These are phyloP conservation scores for Goniozus legneri DNA, from an alignment of 1,140 invertebrate genomes.

Conservation along the genomic window DNA sequence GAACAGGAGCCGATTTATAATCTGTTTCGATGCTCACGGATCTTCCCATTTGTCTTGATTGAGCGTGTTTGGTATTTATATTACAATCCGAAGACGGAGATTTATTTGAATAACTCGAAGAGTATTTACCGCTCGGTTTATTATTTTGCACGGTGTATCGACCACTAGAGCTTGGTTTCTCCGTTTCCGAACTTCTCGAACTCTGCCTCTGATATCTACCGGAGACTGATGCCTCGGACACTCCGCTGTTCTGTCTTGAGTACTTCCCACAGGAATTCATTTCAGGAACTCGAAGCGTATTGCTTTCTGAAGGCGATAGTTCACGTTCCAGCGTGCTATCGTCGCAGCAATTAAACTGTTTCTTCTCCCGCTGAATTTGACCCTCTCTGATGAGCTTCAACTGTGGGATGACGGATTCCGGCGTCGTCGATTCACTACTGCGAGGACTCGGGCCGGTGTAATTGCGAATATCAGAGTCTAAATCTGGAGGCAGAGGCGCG, in stretches of 20 bases:
- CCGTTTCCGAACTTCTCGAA: conserved; percentile 25
- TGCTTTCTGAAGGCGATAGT: conserved; percentile 12
- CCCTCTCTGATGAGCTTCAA: conserved; percentile 55
- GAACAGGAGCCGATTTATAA: too few relatives aligned
- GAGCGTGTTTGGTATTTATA: too few relatives aligned
- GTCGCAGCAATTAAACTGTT: conserved; percentile 37
- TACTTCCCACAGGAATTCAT: conserved; percentile 22
- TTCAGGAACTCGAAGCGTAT: conserved; percentile 22
- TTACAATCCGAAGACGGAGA: too few relatives aligned
- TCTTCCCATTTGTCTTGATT: too few relatives aligned
- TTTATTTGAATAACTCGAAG: not conserved
- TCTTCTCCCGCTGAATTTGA: conserved; percentile 48
- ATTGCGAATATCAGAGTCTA: conserved; percentile 73
- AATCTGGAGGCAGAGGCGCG: conserved; percentile 61
- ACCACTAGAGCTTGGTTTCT: conserved; percentile 27
- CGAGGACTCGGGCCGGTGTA: conserved; percentile 62
- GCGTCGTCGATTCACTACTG: conserved; percentile 61
- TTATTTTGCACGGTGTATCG: conserved; percentile 27
- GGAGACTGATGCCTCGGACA: conserved; percentile 4
- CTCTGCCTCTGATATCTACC: conserved; percentile 29
- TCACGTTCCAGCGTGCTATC: conserved; percentile 50
- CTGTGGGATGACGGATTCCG: conserved; percentile 52
- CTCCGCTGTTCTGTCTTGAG: conserved; percentile 28
- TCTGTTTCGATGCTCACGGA: too few relatives aligned
- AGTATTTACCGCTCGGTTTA: conserved; percentile 21